Base-by-base conservation (phyloP, 1,140 invertebrate species). In the Rhynchophorus ferrugineus region DNA sequence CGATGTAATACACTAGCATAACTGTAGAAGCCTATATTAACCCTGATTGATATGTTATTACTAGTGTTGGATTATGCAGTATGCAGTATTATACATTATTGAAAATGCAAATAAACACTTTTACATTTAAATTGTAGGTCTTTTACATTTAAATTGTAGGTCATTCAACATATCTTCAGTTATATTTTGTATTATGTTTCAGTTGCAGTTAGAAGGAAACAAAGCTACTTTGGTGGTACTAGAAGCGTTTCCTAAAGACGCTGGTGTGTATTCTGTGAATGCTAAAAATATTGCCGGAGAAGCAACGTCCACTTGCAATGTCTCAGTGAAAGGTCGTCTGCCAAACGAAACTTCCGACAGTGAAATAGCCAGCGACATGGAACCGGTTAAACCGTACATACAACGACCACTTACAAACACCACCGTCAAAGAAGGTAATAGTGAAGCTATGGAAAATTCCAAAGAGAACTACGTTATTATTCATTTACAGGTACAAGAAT, bases 311-410 rank as follows among this genome's bases (percentile, higher is more conserved):
- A 74, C 74, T 46, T 84, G 80, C 57, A 79, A 74, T 62, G 78
- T 86, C n/a, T 76, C 78, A 21, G 82, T 86, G 8, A 85, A 86
- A 70, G 81, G 79, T 44, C 74, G 78, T 33, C 67, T 84, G 24
- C 82, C 83, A 2, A 78, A 78, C 53, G 83, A 85, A 68, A 84
- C 81, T n/a, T 84, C 80, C 44, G 83, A 85, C 67, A 82, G 81
- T 2, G 84, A 85, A 63, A 62, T 84, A 41, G 75, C 81, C 21
- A 79, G 77, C 49, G 83, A 87, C 52, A 79, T 83, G 65, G 82
- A 86, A 58, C 80, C 82, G 0, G 74, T 82, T 3, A 79, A 82
- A 56, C 87, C 88, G 1, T 78, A 77, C 11, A 82, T 92, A 49
- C 81, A 86, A 49, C 65, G 87, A 46, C 76, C 78, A 1, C 71